These are phyloP conservation scores for Ornithoptera priamus DNA, from an alignment of 2,888 invertebrate genomes.

Conservation along the genomic window DNA sequence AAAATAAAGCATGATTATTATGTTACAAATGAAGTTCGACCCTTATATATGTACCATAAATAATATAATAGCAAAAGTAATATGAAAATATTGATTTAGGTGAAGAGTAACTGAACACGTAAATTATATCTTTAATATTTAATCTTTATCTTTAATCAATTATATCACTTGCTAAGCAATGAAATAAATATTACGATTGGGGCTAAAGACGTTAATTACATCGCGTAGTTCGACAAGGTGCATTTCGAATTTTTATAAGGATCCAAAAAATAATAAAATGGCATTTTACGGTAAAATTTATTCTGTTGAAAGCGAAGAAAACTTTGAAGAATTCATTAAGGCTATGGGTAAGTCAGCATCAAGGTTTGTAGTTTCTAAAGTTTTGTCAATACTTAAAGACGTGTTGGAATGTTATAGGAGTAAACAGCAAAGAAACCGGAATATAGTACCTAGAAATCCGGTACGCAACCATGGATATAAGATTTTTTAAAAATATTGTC, in stretches of 20 bases:
- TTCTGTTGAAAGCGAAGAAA: slow-evolving; percentile 18
- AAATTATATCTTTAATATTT: background rate
- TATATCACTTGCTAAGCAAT: background rate
- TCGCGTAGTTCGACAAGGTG: background rate
- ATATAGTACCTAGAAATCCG: too few species aligned
- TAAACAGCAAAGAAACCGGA: too few species aligned
- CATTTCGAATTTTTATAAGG: background rate
- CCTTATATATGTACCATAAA: too few species aligned
- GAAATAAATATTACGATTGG: background rate
- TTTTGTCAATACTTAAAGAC: background rate
- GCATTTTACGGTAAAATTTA: slow-evolving; percentile 25
- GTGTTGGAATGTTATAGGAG: background rate
- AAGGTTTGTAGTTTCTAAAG: background rate
- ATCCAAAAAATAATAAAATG: slow-evolving; percentile 7
- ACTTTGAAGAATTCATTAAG: slow-evolving; percentile 20
- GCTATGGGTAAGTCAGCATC: slow-evolving; percentile 18
- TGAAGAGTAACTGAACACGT: too few species aligned
- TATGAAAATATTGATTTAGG: too few species aligned
- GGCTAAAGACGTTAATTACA: background rate
- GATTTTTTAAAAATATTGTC: too few species aligned
- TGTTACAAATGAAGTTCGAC: too few species aligned
- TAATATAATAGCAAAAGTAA: too few species aligned
- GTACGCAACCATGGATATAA: too few species aligned
- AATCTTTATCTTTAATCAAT: slow-evolving; percentile 7
- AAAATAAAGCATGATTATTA: too few species aligned